phyloP scores from a whole-genome alignment of 2,113 vertebrate species.

The Urocynchramus pylzowi region DNA sequence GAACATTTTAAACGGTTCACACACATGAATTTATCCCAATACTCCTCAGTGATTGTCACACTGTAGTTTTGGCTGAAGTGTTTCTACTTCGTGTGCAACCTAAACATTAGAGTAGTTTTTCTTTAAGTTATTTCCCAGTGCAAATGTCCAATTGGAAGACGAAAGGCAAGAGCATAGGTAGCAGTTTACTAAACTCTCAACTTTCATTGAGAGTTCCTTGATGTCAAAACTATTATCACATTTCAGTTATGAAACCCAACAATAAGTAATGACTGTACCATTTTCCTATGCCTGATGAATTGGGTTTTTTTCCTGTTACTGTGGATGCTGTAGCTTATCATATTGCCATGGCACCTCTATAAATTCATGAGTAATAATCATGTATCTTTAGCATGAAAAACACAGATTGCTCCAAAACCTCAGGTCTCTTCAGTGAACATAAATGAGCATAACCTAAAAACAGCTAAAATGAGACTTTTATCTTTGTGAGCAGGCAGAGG shows the following conservation, averaged over 20 bases:
- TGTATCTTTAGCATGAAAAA: background rate
- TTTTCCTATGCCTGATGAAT: background rate
- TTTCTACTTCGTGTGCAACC: background rate
- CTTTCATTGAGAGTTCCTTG: background rate
- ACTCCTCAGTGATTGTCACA: background rate
- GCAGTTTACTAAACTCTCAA: background rate
- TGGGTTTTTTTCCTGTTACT: background rate
- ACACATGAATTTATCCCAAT: background rate
- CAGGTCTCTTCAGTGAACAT: background rate
- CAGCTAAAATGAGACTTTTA: background rate
- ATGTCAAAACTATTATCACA: background rate
- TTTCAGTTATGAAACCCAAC: background rate
- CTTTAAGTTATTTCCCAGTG: background rate
- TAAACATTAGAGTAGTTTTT: background rate
- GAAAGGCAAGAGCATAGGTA: background rate
- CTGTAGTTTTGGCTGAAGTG: background rate
- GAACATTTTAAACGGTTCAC: background rate
- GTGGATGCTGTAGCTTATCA: background rate
- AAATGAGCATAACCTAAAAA: background rate
- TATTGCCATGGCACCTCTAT: background rate
- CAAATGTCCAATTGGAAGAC: background rate
- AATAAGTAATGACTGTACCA: background rate
- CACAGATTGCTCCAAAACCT: background rate
- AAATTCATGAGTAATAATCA: background rate
- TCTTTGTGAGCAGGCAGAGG: background rate